Evolutionary conservation across 2,113 vertebrate species (phyloP).

Genomic region (Elaphurus davidianus): DNA sequence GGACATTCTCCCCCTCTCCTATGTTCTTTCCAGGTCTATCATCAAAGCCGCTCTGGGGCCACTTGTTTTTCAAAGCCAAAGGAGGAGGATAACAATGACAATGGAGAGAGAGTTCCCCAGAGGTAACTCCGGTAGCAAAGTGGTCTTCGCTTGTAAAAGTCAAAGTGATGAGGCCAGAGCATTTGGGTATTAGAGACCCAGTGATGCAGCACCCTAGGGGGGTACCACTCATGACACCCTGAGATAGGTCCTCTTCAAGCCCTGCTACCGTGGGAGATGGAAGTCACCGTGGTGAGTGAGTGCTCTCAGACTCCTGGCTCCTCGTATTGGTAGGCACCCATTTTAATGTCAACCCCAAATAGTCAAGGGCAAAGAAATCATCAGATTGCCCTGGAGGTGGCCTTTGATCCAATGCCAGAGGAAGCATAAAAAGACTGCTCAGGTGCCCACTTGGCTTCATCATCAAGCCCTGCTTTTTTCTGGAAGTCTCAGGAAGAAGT

Average conservation of each 20-base stretch:
- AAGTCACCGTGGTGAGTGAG: fast-evolving
- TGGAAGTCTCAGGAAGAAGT: neutral
- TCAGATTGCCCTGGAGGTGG: neutral
- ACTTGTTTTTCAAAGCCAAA: neutral
- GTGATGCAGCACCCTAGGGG: fast-evolving
- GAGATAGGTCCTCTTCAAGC: neutral
- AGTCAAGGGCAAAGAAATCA: neutral
- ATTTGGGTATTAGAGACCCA: fast-evolving
- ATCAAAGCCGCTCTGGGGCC: neutral
- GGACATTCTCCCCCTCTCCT: neutral
- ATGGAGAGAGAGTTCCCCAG: neutral
- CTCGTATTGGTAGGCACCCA: neutral
- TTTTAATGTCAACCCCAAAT: neutral
- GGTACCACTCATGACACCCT: fast-evolving
- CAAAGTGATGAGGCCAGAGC: fast-evolving
- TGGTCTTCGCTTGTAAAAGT: neutral
- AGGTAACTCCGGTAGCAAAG: neutral
- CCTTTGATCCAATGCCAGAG: neutral
- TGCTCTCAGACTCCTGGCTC: neutral
- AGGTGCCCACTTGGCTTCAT: neutral
- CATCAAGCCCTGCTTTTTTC: neutral
- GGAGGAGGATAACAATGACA: neutral
- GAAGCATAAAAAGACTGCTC: neutral
- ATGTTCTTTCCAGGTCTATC: neutral
- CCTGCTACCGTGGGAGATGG: neutral